phyloP scores from a whole-genome alignment of 2,113 vertebrate genomes.

The Meriones unguiculatus region DNA sequence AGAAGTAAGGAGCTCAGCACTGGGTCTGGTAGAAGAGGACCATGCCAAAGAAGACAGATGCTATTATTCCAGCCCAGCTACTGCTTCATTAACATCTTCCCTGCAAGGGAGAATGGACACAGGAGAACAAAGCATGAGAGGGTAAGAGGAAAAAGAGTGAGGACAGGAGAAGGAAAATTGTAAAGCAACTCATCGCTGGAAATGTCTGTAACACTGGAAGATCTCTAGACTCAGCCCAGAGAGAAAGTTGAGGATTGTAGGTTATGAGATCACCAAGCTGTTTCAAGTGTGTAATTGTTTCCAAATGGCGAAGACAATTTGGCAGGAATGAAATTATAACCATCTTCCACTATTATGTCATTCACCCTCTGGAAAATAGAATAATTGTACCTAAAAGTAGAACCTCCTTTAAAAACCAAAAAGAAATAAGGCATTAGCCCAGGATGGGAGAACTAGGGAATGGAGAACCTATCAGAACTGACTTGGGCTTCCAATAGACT shows the following conservation, averaged over 20 bases:
- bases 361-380: slow-evolving; percentile 77
- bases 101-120: background rate
- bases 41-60: background rate
- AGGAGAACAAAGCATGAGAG: background rate
- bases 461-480: background rate
- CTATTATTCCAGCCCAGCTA: background rate
- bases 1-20: background rate
- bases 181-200: slow-evolving; percentile 43
- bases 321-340: slow-evolving; percentile 79
- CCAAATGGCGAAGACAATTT: slow-evolving; percentile 76
- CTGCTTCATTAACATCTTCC: background rate
- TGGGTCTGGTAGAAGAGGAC: slow-evolving; percentile 9
- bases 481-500: slow-evolving; percentile 29
- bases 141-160: slow-evolving; percentile 40
- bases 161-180: slow-evolving; percentile 21
- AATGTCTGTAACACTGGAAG: slow-evolving; percentile 57
- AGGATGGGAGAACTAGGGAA: background rate
- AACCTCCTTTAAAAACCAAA: slow-evolving; percentile 60
- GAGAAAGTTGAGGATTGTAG: slow-evolving; percentile 68
- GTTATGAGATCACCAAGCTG: slow-evolving; percentile 77
- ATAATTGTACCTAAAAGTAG: slow-evolving; percentile 72
- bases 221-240: slow-evolving; percentile 47
- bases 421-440: background rate
- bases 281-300: slow-evolving; percentile 79
- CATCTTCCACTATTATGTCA: slow-evolving; percentile 79